A percentile compares a stretch with the other conserved stretches of the same genome.
phyloP scores from a whole-genome alignment of 2,797 vertebrate species.

The Lateolabrax maculatus region DNA sequence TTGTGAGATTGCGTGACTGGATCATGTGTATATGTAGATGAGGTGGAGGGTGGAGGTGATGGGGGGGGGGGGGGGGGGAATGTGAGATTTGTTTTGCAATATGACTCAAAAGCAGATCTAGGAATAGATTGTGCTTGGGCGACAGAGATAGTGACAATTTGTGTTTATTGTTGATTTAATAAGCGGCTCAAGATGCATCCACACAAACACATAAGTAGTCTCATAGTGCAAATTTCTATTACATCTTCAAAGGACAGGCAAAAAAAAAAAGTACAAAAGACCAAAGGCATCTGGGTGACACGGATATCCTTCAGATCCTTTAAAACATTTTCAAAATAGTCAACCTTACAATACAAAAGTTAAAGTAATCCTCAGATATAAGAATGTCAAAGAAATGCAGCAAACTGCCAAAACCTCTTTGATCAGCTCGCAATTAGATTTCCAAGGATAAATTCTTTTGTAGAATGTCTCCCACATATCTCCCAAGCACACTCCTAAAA shows the following conservation, averaged over 20 bases:
- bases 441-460: constrained; percentile 15
- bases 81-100: constrained; percentile 4
- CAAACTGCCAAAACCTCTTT: constrained; percentile 8
- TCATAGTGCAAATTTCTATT: neutral
- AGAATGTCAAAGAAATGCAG: constrained; percentile 24
- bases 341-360: constrained; percentile 21
- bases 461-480: neutral
- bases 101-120: constrained; percentile 1
- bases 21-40: constrained; percentile 49
- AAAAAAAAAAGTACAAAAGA: constrained; percentile 9
- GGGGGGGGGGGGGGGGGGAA: neutral
- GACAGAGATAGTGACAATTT: neutral
- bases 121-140: neutral
- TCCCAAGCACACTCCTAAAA: neutral
- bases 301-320: constrained; percentile 32
- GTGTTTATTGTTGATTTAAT: constrained; percentile 22
- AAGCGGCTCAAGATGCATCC: neutral
- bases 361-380: constrained; percentile 26
- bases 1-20: constrained; percentile 35
- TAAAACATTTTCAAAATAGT: constrained; percentile 27
- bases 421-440: constrained; percentile 27
- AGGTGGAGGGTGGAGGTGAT: constrained; percentile 14
- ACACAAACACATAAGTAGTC: neutral
- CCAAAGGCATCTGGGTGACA: constrained; percentile 1
- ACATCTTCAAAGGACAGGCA: neutral